Percentiles rank a stretch among this genome's conserved stretches.
Conservation (phyloP, 2,888 invertebrate genomes). For the Rhagonycha lutea region DNA sequence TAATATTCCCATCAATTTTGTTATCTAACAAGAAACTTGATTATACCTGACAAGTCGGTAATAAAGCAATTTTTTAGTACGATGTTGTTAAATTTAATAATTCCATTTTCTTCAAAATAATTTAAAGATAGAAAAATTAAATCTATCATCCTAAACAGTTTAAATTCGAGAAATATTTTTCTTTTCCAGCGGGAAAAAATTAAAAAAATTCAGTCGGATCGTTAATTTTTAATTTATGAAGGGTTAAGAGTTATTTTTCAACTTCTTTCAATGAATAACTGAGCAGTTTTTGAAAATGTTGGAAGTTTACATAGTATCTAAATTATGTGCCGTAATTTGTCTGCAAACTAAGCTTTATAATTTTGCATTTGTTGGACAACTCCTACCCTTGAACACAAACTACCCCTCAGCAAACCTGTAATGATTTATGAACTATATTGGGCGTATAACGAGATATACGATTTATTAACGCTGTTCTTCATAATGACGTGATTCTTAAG, state of each 20-base stretch:
- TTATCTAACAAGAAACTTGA: constrained; percentile 2
- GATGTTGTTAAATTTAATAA: neutral
- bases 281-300: neutral
- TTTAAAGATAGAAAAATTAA: neutral
- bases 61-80: constrained; percentile 1
- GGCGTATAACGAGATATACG: constrained; percentile 16
- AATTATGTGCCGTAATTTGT: constrained; percentile 17
- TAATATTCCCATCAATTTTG: constrained; percentile 5
- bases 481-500: constrained; percentile 16
- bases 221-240: neutral
- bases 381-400: constrained; percentile 9
- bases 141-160: no score
- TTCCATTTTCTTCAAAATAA: neutral
- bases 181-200: neutral
- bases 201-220: neutral
- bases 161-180: neutral
- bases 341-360: constrained; percentile 14
- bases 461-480: constrained; percentile 19
- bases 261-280: neutral
- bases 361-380: constrained; percentile 17
- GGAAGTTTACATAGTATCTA: constrained; percentile 1
- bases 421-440: constrained; percentile 21
- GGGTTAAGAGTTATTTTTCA: neutral
- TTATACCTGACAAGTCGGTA: constrained; percentile 5
- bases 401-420: constrained; percentile 15